Evolutionary conservation across 1,140 invertebrate genomes (phyloP), one percentile per base, ranked within the genome.

Genomic region (Platorchestia sp.): DNA sequence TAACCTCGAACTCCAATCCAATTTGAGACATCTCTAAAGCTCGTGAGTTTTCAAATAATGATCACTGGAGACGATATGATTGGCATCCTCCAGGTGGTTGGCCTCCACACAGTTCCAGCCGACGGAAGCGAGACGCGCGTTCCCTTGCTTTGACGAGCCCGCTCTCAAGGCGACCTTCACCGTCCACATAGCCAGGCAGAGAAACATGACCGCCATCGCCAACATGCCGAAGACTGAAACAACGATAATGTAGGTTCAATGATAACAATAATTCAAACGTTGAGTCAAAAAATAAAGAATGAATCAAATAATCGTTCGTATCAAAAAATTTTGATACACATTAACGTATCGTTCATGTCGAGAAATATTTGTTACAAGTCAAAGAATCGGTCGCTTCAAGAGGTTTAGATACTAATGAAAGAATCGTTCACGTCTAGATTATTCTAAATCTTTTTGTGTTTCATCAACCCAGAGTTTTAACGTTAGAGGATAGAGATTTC

Each of bases 101-200:
- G 98, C 97, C 0, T 98, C 98, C 0, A 98, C 98, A 0, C 98
- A 99, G 96, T 99, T 99, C 97, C 98, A 99, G 96, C 98, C 98
- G 0, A 98, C 98, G 19, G 98, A 98, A 96, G 99, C 99, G 0
- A 97, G 99, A 51, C 97, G 98, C 96, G 98, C 98, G 0, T 99
- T 99, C 96, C 99, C 99, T 5, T 99, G 98, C 96, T 99, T 99
- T 97, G 99, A 99, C 96, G 99, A 99, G 96, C 99, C 99, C 0
- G 97, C 97, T 19, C 98, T 99, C 95, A 99, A 99, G 97, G 98
- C 99, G 0, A 97, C 97, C 0, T 99, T 99, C 96, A 96, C 96
- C 45, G 97, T 97, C n/a, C 97, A 97, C 0, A 89, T 97, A 0
- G 97, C 97, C 19, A 96, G 97, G 44, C 96, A 96, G 86, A 95